A percentile compares a stretch with the other conserved stretches of the same genome.
These are phyloP conservation scores for Hystrix cristata DNA, from an alignment of 2,113 vertebrate genomes.

Conservation along the genomic window DNA sequence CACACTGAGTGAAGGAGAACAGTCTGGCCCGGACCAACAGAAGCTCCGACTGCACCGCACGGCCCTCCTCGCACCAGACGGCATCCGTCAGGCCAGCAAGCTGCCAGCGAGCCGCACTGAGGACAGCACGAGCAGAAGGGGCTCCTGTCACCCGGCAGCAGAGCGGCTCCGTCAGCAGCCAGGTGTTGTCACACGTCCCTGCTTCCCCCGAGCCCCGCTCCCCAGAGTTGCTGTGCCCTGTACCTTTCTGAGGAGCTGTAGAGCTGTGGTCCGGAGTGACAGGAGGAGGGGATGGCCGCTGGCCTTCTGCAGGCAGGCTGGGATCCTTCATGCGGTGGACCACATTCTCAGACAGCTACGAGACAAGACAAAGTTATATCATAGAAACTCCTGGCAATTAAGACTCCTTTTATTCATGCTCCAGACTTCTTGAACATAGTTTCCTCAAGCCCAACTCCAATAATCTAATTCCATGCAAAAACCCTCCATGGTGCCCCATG, in stretches of 20 bases:
- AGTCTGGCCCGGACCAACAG: background rate
- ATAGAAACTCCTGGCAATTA: background rate
- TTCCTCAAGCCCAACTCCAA: background rate
- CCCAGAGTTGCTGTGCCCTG: background rate
- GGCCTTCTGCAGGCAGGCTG: slow-evolving; percentile 58
- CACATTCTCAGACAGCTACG: slow-evolving; percentile 90
- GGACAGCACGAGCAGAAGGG: background rate
- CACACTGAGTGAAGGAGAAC: background rate
- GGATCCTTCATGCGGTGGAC: slow-evolving; percentile 89
- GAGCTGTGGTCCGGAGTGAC: background rate
- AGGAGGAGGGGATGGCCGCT: background rate
- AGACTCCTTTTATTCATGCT: background rate
- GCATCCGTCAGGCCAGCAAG: background rate
- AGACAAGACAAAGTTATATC: background rate
- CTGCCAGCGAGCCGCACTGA: background rate
- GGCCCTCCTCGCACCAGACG: background rate
- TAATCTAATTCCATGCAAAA: background rate
- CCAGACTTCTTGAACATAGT: background rate
- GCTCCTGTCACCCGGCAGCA: background rate
- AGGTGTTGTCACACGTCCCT: background rate
- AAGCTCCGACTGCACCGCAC: background rate
- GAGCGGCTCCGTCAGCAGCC: background rate
- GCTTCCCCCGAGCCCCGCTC: background rate
- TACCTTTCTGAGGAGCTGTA: slow-evolving; percentile 83
- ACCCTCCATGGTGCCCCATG: background rate